These are phyloP conservation scores for Leptopilina myrica DNA, from an alignment of 2,888 invertebrate species.

Conservation along the genomic window DNA sequence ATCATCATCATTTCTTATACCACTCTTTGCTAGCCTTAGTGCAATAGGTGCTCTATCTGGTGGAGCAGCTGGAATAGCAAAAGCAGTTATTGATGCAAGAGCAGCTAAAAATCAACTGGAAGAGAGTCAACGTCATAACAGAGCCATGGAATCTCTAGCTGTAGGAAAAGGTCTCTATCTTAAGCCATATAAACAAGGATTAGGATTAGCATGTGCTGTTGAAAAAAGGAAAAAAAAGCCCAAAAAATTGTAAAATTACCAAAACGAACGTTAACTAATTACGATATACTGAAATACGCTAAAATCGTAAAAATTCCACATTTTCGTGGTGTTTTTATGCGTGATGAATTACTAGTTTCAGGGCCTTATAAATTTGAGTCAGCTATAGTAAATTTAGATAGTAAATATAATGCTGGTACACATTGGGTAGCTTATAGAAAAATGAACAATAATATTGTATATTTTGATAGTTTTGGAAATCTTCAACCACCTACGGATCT, in stretches of 20 bases:
- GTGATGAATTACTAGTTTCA: neutral
- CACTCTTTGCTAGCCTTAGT: neutral
- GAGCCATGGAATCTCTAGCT: slow-evolving; percentile 59
- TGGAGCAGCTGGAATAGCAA: slow-evolving; percentile 40
- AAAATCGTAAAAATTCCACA: neutral
- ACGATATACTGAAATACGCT: slow-evolving; percentile 3
- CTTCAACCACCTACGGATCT: neutral
- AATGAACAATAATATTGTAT: too few species aligned
- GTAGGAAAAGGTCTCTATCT: neutral
- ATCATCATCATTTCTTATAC: neutral
- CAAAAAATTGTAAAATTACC: slow-evolving; percentile 1
- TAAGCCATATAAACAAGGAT: neutral
- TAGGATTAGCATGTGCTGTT: neutral
- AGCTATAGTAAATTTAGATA: too few species aligned
- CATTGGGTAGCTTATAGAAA: too few species aligned
- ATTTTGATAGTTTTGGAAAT: neutral
- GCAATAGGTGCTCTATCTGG: slow-evolving; percentile 37
- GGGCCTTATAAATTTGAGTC: neutral
- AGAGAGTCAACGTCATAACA: slow-evolving; percentile 62
- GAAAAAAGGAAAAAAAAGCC: neutral
- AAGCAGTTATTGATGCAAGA: slow-evolving; percentile 15
- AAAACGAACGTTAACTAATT: neutral
- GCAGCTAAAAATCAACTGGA: slow-evolving; percentile 44
- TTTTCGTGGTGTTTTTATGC: slow-evolving; percentile 8
- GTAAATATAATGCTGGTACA: too few species aligned